Evolutionary conservation across 2,113 vertebrate genomes (phyloP).

Genomic region (Mesoclemmys tuberculata): DNA sequence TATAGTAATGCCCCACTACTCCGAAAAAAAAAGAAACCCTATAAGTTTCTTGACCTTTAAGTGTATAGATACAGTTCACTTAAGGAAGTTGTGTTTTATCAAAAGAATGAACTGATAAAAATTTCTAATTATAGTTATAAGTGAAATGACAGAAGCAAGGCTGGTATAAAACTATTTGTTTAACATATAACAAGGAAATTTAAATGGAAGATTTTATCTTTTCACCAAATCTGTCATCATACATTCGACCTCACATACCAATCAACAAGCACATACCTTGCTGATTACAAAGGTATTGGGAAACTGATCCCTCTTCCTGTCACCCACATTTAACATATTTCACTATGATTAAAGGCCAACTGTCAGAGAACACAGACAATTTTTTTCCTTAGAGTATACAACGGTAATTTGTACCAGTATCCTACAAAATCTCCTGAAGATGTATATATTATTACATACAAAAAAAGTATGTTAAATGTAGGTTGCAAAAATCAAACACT

Average conservation of each 20-base stretch:
- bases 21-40: not conserved
- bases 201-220: conserved; percentile 5
- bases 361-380: not conserved
- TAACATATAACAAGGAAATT: conserved; percentile 21
- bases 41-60: not conserved
- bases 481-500: not conserved
- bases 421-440: not conserved
- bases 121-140: conserved; percentile 8
- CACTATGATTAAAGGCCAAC: not conserved
- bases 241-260: not conserved
- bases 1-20: not conserved
- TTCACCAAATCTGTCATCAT: not conserved
- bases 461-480: not conserved
- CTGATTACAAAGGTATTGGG: conserved; percentile 26
- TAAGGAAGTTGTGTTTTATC: not conserved
- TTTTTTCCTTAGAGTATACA: not conserved
- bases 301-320: conserved; percentile 33
- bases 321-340: conserved; percentile 6
- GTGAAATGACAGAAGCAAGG: not conserved
- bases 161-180: not conserved
- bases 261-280: conserved; percentile 39
- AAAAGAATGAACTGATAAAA: not conserved
- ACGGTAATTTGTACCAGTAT: not conserved
- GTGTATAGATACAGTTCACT: not conserved
- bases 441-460: not conserved